Evolutionary conservation across 2,888 invertebrate genomes (phyloP).

Genomic region (Drosophila kuntzei): DNA sequence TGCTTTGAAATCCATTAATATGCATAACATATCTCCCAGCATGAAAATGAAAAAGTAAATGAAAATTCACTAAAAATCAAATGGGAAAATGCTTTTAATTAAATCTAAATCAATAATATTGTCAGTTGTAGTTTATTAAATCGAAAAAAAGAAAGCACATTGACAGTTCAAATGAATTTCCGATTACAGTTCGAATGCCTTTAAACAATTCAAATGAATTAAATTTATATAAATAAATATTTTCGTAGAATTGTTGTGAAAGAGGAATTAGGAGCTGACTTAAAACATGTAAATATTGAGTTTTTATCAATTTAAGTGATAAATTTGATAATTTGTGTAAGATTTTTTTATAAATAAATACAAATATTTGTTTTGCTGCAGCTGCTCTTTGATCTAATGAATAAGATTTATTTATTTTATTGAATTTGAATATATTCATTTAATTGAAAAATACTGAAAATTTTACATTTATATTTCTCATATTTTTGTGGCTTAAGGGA

Average conservation of each 20-base stretch:
- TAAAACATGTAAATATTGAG: neutral
- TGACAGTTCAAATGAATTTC: neutral
- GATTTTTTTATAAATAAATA: too few species aligned
- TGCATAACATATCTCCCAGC: constrained; percentile 12
- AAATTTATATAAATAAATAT: neutral
- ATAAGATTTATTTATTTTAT: constrained; percentile 11
- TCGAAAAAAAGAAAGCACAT: neutral
- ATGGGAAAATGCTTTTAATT: constrained; percentile 6
- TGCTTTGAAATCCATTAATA: constrained; percentile 14
- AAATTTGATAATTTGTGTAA: too few species aligned
- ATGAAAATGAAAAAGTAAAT: neutral
- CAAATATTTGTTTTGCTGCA: neutral
- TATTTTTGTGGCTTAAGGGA: neutral
- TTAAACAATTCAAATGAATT: neutral
- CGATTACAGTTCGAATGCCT: neutral
- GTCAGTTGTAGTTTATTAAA: neutral
- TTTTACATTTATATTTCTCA: too few species aligned
- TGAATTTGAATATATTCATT: neutral
- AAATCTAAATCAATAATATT: constrained; percentile 2
- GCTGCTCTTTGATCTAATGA: constrained; percentile 3
- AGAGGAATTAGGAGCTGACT: neutral
- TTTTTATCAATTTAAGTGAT: neutral
- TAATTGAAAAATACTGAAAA: neutral
- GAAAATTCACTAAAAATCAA: neutral
- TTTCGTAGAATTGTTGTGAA: neutral